Conservation (phyloP, 2,113 vertebrate species). For the Hystrix brachyura region DNA sequence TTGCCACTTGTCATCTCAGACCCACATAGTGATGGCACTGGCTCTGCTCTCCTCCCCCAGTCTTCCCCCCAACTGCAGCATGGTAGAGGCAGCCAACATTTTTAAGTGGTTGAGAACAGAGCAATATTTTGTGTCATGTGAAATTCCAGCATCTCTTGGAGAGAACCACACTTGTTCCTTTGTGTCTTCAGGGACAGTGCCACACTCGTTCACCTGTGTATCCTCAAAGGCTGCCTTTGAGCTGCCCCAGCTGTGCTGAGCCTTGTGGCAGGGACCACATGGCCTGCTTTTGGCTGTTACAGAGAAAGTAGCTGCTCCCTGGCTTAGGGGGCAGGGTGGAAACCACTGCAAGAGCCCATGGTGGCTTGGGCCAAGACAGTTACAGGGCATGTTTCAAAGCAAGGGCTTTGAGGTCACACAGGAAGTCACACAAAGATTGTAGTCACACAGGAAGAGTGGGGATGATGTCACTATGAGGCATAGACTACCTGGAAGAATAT, state of each 20-base stretch:
- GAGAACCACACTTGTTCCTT: not conserved
- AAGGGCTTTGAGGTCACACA: not conserved
- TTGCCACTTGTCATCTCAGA: not conserved
- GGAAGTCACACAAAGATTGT: not conserved
- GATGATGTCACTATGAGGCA: accelerated
- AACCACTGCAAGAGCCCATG: not conserved
- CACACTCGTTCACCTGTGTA: not conserved
- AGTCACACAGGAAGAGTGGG: not conserved
- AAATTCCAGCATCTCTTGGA: not conserved
- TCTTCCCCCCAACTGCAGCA: not conserved
- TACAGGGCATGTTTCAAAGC: not conserved
- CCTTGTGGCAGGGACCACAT: not conserved
- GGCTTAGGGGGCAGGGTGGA: not conserved
- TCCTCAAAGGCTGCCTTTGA: not conserved
- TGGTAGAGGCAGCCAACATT: not conserved
- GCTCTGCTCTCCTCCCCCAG: not conserved
- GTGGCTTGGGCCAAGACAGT: not conserved
- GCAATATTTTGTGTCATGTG: not conserved
- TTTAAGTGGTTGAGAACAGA: not conserved
- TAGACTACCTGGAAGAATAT: not conserved
- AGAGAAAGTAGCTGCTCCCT: not conserved
- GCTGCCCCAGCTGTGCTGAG: not conserved
- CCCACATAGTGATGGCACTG: not conserved
- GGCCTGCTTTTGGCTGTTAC: not conserved
- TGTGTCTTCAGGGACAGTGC: not conserved